These are phyloP conservation scores for Tiaroga cobitis DNA, from an alignment of 2,797 vertebrate species.

Conservation along the genomic window DNA sequence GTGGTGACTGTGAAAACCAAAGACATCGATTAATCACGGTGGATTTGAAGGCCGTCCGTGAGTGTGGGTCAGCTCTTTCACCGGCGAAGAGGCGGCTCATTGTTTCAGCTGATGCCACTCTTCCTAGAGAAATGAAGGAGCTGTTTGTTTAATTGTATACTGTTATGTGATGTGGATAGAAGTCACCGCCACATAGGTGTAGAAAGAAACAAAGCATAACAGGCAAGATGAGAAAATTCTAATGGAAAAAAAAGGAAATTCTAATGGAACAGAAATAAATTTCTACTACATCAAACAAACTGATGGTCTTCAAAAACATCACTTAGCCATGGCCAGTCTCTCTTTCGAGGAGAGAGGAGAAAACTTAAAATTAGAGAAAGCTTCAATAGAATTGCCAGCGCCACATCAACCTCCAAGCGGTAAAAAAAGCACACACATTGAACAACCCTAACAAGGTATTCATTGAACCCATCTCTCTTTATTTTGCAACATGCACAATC, in stretches of 20 bases:
- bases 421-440: constrained; percentile 81
- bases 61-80: constrained; percentile 63
- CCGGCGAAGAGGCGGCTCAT: constrained; percentile 68
- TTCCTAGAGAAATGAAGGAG: constrained; percentile 67
- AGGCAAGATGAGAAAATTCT: not conserved
- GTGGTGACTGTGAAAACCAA: constrained; percentile 57
- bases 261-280: constrained; percentile 1
- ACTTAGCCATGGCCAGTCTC: not conserved
- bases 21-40: constrained; percentile 72
- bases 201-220: constrained; percentile 45
- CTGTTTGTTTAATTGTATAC: constrained; percentile 75
- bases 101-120: constrained; percentile 68
- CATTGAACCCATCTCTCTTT: constrained; percentile 73
- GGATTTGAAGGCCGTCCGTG: constrained; percentile 67
- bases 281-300: constrained; percentile 10
- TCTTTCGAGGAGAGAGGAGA: constrained; percentile 68
- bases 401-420: constrained; percentile 79
- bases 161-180: constrained; percentile 63
- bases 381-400: constrained; percentile 74
- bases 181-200: constrained; percentile 65
- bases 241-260: constrained; percentile 10
- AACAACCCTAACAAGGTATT: constrained; percentile 80
- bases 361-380: constrained; percentile 77
- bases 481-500: constrained; percentile 69
- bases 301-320: constrained; percentile 33